Percentiles rank a stretch among this genome's conserved stretches.
Conservation (phyloP, 2,113 vertebrate species). For the Antennarius striatus region DNA sequence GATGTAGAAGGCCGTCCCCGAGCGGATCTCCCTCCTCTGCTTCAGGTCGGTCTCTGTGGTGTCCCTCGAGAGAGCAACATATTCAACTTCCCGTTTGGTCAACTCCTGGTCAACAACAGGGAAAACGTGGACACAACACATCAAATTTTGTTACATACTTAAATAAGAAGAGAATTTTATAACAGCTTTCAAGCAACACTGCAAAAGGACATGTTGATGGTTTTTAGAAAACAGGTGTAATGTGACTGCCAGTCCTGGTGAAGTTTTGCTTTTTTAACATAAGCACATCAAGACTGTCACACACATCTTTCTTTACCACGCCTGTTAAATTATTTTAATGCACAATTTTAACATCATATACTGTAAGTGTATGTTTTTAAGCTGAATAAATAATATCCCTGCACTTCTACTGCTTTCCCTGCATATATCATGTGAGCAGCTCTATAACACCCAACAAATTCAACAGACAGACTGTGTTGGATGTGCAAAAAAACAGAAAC, state of each 20-base stretch:
- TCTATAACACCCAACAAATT: too few species aligned
- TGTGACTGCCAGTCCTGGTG: background rate
- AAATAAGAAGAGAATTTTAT: background rate
- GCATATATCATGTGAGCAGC: too few species aligned
- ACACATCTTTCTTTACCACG: background rate
- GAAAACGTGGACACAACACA: too few species aligned
- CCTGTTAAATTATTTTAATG: too few species aligned
- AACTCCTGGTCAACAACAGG: conserved; percentile 82
- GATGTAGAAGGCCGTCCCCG: conserved; percentile 92
- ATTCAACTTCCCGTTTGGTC: conserved; percentile 93
- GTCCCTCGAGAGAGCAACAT: conserved; percentile 91
- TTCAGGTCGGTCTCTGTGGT: conserved; percentile 97
- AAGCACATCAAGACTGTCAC: too few species aligned
- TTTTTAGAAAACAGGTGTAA: background rate
- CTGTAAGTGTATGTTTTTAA: too few species aligned
- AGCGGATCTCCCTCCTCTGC: conserved; percentile 92
- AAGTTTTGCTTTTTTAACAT: background rate
- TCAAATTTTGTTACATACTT: background rate
- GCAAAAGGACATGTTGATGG: background rate
- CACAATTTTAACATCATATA: too few species aligned
- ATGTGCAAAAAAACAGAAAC: too few species aligned
- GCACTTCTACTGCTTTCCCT: too few species aligned
- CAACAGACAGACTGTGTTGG: too few species aligned
- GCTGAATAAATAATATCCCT: too few species aligned
- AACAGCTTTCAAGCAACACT: background rate